Evolutionary conservation across 2,797 vertebrate species (phyloP).

Genomic region (Pipistrellus pygmaeus): DNA sequence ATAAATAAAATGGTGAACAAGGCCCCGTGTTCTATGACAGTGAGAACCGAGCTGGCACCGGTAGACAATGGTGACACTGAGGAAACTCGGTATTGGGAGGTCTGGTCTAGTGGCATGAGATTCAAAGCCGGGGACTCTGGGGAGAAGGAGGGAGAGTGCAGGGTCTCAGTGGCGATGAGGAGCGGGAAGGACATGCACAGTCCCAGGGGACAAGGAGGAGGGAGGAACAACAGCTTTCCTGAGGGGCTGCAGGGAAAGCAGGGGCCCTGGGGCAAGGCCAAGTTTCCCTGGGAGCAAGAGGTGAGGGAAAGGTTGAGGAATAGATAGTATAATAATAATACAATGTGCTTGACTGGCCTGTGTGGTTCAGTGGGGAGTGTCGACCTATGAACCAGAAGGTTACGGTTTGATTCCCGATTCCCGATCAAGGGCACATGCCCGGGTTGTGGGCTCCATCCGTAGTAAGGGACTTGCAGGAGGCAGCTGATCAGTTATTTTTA

Average conservation of each 20-base stretch:
- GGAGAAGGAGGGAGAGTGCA: not conserved
- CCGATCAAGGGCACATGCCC: no score
- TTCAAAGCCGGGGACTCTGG: not conserved
- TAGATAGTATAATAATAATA: not conserved
- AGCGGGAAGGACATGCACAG: no score
- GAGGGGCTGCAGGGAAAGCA: not conserved
- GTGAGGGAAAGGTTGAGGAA: not conserved
- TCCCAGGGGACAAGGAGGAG: no score
- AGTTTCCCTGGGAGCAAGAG: not conserved
- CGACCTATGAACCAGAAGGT: no score
- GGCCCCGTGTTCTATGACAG: no score
- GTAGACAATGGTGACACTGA: not conserved
- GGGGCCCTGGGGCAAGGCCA: fast-evolving
- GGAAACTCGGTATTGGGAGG: not conserved
- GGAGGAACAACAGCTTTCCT: not conserved
- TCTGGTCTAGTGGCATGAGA: not conserved
- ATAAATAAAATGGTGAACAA: no score
- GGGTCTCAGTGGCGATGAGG: not conserved
- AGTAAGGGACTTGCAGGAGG: no score
- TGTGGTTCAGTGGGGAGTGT: no score
- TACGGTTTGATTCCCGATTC: no score
- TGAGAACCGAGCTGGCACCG: not conserved
- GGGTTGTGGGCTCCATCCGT: no score
- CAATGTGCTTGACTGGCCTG: no score
- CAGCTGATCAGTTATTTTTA: no score